phyloP scores from a whole-genome alignment of 2,888 invertebrate genomes.

The Augochlorella aurata region DNA sequence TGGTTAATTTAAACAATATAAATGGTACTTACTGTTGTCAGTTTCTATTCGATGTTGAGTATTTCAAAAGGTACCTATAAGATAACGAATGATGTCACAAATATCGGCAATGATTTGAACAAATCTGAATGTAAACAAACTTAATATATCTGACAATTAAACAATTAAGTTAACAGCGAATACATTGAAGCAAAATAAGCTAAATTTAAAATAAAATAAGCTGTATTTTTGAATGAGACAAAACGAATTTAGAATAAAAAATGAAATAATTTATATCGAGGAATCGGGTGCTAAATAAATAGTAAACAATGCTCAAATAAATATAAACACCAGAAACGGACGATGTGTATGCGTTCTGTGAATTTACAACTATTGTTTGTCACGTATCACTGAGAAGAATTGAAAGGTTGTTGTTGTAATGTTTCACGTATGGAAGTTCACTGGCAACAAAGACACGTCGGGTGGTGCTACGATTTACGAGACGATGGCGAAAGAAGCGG shows the following conservation, averaged over 20 bases:
- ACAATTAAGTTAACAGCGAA: too few species aligned
- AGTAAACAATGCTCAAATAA: background rate
- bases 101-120: background rate
- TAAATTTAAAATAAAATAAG: too few species aligned
- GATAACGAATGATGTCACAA: too few species aligned
- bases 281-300: background rate
- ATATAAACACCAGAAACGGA: background rate
- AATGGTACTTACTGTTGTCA: conserved; percentile 12
- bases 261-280: background rate
- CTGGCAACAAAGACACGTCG: background rate
- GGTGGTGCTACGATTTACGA: background rate
- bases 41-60: background rate
- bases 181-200: too few species aligned
- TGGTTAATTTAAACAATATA: background rate
- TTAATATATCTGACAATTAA: too few species aligned
- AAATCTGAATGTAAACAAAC: too few species aligned
- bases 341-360: background rate
- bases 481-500: background rate
- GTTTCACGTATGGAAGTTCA: background rate
- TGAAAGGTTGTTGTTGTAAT: background rate
- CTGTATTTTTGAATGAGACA: too few species aligned
- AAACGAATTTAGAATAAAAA: too few species aligned
- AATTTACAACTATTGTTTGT: background rate
- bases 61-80: background rate
- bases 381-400: background rate